Percentiles rank a stretch among this genome's conserved stretches.
Evolutionary conservation across 2,888 invertebrate species (phyloP).

Genomic region (Ectemnius continuus): DNA sequence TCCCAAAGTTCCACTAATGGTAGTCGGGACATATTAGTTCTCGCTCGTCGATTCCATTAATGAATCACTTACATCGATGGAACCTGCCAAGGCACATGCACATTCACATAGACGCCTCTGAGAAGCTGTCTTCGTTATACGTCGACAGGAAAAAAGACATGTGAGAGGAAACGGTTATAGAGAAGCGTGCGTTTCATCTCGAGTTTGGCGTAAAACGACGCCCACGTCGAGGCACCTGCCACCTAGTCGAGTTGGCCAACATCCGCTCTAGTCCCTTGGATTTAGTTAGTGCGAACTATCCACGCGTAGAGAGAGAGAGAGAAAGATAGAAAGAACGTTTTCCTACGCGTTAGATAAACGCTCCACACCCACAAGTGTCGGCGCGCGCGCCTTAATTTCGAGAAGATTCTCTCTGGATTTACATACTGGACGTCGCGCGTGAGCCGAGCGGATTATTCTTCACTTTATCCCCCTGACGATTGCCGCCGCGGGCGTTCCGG

Average conservation of each 20-base stretch:
- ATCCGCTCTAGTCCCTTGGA: constrained; percentile 65
- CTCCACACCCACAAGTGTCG: constrained; percentile 15
- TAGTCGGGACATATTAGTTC: too few species aligned
- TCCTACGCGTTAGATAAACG: constrained; percentile 34
- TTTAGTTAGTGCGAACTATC: constrained; percentile 42
- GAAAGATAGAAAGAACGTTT: constrained; percentile 1
- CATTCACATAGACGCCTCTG: too few species aligned
- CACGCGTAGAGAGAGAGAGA: neutral
- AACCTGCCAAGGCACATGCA: neutral
- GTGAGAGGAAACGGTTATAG: constrained; percentile 36
- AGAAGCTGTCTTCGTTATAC: too few species aligned
- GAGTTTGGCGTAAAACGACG: constrained; percentile 69
- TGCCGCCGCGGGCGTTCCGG: constrained; percentile 34
- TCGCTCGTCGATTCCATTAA: too few species aligned
- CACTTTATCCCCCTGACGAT: constrained; percentile 36
- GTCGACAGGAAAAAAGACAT: too few species aligned
- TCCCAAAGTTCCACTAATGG: constrained; percentile 4
- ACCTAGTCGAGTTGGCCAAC: constrained; percentile 68
- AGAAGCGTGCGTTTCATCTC: constrained; percentile 61
- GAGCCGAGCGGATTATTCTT: constrained; percentile 30
- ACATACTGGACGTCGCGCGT: constrained; percentile 14
- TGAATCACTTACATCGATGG: neutral
- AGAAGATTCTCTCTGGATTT: constrained; percentile 37
- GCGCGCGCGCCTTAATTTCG: constrained; percentile 40
- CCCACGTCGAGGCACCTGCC: constrained; percentile 68